Conservation (phyloP, 2,113 vertebrate genomes). For the Parus major region DNA sequence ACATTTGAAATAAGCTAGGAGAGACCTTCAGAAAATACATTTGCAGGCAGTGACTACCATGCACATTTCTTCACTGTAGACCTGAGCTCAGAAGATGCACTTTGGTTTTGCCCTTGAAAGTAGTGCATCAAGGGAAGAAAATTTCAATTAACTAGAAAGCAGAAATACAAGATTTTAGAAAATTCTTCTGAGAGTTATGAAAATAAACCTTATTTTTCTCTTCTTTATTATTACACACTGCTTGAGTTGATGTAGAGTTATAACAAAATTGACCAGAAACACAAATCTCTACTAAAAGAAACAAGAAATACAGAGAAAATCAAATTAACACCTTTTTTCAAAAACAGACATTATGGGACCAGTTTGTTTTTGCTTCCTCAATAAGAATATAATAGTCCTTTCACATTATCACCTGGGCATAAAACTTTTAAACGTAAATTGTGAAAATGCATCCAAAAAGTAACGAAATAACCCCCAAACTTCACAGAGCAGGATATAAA, state of each 20-base stretch:
- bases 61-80: neutral
- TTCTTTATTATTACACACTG: neutral
- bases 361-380: neutral
- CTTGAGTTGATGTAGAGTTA: neutral
- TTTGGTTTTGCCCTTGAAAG: constrained; percentile 15
- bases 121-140: neutral
- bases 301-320: neutral
- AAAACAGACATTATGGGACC: fast-evolving
- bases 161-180: neutral
- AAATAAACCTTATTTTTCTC: neutral
- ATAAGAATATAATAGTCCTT: neutral
- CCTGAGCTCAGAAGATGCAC: neutral
- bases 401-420: neutral
- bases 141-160: neutral
- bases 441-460: neutral
- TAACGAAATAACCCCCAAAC: neutral
- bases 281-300: neutral
- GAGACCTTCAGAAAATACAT: neutral
- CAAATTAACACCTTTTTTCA: neutral
- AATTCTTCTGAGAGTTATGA: neutral
- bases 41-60: neutral
- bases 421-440: neutral
- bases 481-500: neutral
- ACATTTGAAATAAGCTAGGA: neutral
- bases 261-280: neutral